Conservation (phyloP, 2,113 vertebrate species). For the Neodon shergylaensis region DNA sequence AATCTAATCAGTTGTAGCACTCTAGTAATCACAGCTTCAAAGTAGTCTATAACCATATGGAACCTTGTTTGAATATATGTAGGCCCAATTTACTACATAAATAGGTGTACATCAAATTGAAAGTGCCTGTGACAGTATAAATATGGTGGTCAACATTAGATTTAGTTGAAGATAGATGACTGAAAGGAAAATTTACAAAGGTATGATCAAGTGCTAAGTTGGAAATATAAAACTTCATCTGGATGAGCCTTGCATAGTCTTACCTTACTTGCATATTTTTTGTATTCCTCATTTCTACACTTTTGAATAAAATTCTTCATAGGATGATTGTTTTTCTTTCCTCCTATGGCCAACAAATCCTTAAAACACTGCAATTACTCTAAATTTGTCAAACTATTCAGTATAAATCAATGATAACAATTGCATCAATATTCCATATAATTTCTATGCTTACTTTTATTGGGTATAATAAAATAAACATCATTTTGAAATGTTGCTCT, state of each 20-base stretch:
- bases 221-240: neutral
- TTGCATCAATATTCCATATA: neutral
- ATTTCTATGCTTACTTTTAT: neutral
- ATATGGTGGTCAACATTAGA: neutral
- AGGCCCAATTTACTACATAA: neutral
- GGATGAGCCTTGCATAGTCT: neutral
- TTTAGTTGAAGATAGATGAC: neutral
- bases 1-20: neutral
- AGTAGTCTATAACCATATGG: neutral
- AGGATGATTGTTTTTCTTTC: neutral
- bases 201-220: neutral
- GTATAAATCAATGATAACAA: neutral
- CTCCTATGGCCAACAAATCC: neutral
- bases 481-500: neutral
- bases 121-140: neutral
- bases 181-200: neutral
- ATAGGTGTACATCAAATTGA: neutral
- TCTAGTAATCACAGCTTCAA: neutral
- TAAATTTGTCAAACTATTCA: neutral
- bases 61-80: neutral
- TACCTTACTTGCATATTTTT: neutral
- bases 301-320: neutral
- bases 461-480: neutral
- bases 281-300: neutral
- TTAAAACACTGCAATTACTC: neutral